These are phyloP conservation scores for Theristicus caerulescens DNA, from an alignment of 2,113 vertebrate species.

Conservation along the genomic window DNA sequence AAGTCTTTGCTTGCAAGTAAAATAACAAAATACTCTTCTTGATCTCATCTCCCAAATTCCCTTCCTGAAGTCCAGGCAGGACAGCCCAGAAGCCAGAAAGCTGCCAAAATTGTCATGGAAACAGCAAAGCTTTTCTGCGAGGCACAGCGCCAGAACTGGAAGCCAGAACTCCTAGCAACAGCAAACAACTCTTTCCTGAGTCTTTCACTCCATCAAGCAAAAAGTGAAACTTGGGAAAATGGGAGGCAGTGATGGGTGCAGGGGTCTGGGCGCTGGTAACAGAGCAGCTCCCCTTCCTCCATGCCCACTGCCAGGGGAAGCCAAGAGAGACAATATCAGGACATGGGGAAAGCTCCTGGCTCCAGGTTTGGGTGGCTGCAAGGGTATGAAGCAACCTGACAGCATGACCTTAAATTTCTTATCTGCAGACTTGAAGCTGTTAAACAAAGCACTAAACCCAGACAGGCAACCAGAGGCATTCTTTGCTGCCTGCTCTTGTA, in stretches of 20 bases:
- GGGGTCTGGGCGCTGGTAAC: background rate
- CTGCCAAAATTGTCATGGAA: slow-evolving; percentile 17
- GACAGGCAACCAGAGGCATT: background rate
- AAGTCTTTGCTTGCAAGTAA: background rate
- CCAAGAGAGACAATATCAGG: background rate
- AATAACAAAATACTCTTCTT: background rate
- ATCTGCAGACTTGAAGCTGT: background rate
- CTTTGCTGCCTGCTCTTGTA: background rate
- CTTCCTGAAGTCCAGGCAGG: slow-evolving; percentile 1
- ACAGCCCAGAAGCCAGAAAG: slow-evolving; percentile 4
- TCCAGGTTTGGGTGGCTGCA: background rate
- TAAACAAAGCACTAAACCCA: background rate
- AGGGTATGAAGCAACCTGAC: fast-evolving
- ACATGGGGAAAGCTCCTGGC: fast-evolving
- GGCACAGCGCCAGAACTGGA: background rate
- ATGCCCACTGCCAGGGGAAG: background rate
- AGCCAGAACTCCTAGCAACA: background rate
- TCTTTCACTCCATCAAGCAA: background rate
- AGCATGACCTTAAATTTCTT: background rate
- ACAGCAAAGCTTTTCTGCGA: background rate
- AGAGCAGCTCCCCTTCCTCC: background rate
- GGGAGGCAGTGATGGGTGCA: background rate
- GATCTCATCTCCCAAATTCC: background rate
- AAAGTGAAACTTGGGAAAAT: background rate
- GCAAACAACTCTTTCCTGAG: background rate